phyloP scores from a whole-genome alignment of 2,797 vertebrate species.

The Silurus aristotelis region DNA sequence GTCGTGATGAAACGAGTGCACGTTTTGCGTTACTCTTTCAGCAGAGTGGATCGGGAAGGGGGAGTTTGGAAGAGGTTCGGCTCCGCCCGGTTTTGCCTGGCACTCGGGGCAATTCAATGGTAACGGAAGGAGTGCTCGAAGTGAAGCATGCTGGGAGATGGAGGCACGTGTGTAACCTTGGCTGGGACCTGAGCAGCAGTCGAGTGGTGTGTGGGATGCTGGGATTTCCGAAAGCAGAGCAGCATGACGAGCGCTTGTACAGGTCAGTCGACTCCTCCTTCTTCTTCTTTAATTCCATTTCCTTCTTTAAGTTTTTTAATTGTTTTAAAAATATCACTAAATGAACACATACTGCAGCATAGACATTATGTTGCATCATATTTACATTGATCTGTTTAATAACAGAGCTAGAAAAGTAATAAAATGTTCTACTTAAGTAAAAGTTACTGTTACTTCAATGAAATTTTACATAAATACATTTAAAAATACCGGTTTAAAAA shows the following conservation, averaged over 20 bases:
- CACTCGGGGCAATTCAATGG: conserved; percentile 71
- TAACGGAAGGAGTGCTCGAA: conserved; percentile 90
- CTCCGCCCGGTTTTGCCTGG: conserved; percentile 82
- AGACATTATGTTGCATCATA: not conserved
- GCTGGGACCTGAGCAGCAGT: conserved; percentile 87
- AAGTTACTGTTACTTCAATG: too few relatives aligned
- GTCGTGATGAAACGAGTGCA: not conserved
- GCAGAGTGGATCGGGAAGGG: conserved; percentile 63
- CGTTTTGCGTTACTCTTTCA: conserved; percentile 1
- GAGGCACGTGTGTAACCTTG: conserved; percentile 86
- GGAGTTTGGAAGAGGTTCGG: conserved; percentile 81
- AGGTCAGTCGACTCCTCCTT: conserved; percentile 71
- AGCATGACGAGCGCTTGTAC: conserved; percentile 80
- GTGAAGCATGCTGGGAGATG: conserved; percentile 89
- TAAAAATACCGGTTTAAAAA: too few relatives aligned
- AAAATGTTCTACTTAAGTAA: too few relatives aligned
- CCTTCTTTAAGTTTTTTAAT: not conserved
- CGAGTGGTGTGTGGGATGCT: conserved; percentile 91
- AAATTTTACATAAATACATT: too few relatives aligned
- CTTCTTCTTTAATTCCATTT: not conserved
- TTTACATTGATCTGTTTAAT: not conserved
- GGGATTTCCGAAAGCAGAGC: conserved; percentile 84
- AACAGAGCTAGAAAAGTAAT: too few relatives aligned
- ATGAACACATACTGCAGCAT: not conserved
- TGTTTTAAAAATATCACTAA: not conserved